Base-by-base conservation (phyloP, 2,797 vertebrate genomes). In the Enteromius fasciolatus region DNA sequence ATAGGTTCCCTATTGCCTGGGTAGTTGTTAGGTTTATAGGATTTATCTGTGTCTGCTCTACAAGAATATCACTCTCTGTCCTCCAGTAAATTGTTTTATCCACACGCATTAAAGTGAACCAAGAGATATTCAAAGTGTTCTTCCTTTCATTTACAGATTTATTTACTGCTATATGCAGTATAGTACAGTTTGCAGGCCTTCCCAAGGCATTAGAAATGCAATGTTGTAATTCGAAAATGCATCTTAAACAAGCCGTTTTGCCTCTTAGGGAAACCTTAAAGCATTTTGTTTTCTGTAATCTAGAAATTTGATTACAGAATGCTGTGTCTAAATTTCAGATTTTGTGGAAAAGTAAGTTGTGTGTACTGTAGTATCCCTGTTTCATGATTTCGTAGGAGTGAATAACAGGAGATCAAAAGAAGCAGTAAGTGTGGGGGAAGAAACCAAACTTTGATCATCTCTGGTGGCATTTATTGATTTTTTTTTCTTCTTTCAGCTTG, bases 1-100 rank as follows among this genome's bases (percentile, higher is more conserved):
- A 90, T 86, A 69, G 74, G 50, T 76, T 85, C 89, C 85, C 87
- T 84, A 89, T 90, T 85, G 91, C 84, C 69, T 83, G 78, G 78
- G 80, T 86, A 83, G 81, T 87, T 52, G 61, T 80, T 57, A 81
- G 63, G 74, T 41, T 57, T 77, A 57, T 72, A 77, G 57, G 77
- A 52, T 69, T 79, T 78, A 54, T 68, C 25, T 57, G 61, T 77
- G 25, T 33, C n/a, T 73, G 77, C 54, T 80, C 76, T 23, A 41
- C 25, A 48, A 66, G 54, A 83, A 82, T 23, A 74, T 75, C 44
- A 67, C 76, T 48, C 31, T 57, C 12, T 78, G 20, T 61, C 80
- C 68, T 78, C 10, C 66, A n/a, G 52, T 80, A 74, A 86, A 83
- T 82, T 59, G 12, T 72, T 82, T 86, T 84, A 85, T 79, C 80